These are phyloP conservation scores for Theretra japonica DNA, from an alignment of 2,888 invertebrate species.

Conservation along the genomic window DNA sequence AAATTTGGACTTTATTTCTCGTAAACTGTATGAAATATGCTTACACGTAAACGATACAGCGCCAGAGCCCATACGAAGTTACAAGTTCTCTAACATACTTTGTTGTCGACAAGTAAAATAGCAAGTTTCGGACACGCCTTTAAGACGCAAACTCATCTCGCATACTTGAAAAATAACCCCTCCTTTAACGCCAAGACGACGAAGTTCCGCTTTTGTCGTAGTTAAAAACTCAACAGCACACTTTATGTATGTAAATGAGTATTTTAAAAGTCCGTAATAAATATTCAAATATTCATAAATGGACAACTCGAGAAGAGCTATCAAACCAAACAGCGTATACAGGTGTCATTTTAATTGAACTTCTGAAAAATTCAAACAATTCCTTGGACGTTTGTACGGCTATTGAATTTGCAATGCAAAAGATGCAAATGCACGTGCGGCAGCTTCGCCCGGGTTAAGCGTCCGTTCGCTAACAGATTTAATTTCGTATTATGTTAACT, in stretches of 20 bases:
- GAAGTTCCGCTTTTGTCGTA: neutral
- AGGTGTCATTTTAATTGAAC: constrained; percentile 7
- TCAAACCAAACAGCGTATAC: neutral
- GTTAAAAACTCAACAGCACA: neutral
- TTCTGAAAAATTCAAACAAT: constrained; percentile 16
- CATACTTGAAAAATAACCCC: neutral
- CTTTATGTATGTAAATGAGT: neutral
- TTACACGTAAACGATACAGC: too few species aligned
- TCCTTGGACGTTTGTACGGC: neutral
- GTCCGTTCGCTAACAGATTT: constrained; percentile 10
- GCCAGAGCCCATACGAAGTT: neutral
- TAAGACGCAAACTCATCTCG: neutral
- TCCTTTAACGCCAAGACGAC: neutral
- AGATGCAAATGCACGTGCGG: constrained; percentile 34
- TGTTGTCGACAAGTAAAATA: neutral
- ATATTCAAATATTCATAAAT: constrained; percentile 4
- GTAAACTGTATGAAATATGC: too few species aligned
- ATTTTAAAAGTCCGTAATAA: neutral
- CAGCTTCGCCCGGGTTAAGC: neutral
- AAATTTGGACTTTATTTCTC: neutral
- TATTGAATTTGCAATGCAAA: constrained; percentile 41
- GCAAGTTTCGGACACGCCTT: neutral
- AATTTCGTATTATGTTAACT: neutral
- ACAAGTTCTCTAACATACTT: neutral
- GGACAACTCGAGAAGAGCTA: neutral